A percentile compares a stretch with the other conserved stretches of the same genome.
Evolutionary conservation across 1,140 invertebrate species (phyloP).

Genomic region (Diorhabda elongata): DNA sequence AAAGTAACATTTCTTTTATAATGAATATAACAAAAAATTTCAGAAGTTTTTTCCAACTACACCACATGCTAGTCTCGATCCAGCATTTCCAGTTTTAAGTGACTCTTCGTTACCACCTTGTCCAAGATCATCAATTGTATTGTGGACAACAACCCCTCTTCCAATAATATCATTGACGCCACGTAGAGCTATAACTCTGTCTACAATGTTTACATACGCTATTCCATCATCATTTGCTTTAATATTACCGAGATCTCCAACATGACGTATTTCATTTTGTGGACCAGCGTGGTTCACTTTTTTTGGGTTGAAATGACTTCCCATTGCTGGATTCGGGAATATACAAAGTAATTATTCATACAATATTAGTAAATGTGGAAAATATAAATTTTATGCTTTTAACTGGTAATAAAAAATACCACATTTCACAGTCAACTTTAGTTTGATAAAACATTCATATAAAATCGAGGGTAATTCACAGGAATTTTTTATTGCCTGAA

Average conservation of each 20-base stretch:
- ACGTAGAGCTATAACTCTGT: slow-evolving; percentile 59
- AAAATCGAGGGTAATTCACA: no score
- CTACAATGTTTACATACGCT: slow-evolving; percentile 70
- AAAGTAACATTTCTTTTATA: no score
- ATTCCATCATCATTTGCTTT: slow-evolving; percentile 64
- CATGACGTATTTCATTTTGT: slow-evolving; percentile 66
- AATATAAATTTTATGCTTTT: no score
- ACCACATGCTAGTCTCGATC: background rate
- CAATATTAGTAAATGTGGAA: no score
- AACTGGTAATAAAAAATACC: no score
- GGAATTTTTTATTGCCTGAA: no score
- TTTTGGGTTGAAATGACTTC: background rate
- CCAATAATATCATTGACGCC: background rate
- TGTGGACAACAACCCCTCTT: background rate
- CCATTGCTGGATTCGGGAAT: background rate
- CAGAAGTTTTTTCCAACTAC: background rate
- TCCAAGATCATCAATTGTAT: background rate
- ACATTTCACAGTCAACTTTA: no score
- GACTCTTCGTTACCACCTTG: background rate
- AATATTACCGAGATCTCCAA: slow-evolving; percentile 90
- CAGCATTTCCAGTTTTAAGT: background rate
- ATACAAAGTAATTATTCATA: no score
- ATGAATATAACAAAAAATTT: no score
- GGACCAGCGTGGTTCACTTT: slow-evolving; percentile 70
- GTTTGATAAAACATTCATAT: no score